Evolutionary conservation across 2,113 vertebrate species (phyloP), one percentile per base, ranked within the genome.

Genomic region (Lamprotornis superbus): DNA sequence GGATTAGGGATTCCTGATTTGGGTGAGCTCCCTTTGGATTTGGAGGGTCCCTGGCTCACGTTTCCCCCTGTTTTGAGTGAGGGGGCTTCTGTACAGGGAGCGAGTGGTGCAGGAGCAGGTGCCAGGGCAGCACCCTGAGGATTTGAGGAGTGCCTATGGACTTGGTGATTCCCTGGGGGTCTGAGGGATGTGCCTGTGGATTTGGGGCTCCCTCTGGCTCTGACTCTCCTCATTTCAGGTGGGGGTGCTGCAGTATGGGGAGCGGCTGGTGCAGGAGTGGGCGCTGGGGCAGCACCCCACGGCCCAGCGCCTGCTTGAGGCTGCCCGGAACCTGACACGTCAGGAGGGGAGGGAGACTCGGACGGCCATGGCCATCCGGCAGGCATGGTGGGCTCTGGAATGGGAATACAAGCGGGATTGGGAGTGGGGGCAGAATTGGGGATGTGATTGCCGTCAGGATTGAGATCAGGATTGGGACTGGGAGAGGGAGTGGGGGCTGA

Each of bases 241-340:
- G 17, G 99, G 98, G 8, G 98, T 99, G 55, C 97, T 99, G 59
- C 99, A 99, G 98, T 99, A 99, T 4, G 99, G 99, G 4, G 99
- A 99, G 96, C 95, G 83, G 22, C 97, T 98, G 1, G 97, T 98
- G 49, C 99, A 99, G 1, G 99, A 99, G 96, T 99, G 99, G 99
- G 98, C 96, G 10, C 97, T 99, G 87, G 98, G 98, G 71, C 98
- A 98, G 94, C 99, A 98, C 97, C 98, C 97, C 77, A 99, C 98
- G 3, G 98, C 98, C 28, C 94, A 97, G 91, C 96, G 98, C 69
- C 99, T 99, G 94, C 98, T 99, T 37, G 98, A 98, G 78, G 99
- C 99, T 0, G 99, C 99, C 60, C 98, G 97, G 96, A 99, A 99
- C 97, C 99, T 99, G 98, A 99, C 98, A 52, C 98, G 99, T 13